Evolutionary conservation across 2,888 invertebrate genomes (phyloP).

Genomic region (Eristalis intricaria): DNA sequence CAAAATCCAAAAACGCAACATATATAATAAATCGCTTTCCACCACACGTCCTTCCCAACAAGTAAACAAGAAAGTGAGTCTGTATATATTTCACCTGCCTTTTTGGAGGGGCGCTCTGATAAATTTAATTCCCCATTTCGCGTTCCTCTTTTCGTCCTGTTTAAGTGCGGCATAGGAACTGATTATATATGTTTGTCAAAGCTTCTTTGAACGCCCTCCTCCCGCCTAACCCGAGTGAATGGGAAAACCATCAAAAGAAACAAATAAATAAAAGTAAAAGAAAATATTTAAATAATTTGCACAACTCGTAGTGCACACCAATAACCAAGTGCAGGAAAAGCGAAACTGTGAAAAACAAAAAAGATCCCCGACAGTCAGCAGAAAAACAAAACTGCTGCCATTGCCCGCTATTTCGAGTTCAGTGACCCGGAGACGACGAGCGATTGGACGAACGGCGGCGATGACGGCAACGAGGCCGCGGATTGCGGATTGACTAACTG

Average conservation of each 20-base stretch:
- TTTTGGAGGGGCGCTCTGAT: background rate
- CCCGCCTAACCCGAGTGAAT: background rate
- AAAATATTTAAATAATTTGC: constrained; percentile 23
- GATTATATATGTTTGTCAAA: background rate
- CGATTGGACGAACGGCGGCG: constrained; percentile 49
- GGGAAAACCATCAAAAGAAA: constrained; percentile 20
- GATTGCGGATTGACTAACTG: constrained; percentile 52
- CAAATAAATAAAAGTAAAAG: constrained; percentile 1
- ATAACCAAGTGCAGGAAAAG: background rate
- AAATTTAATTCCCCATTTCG: background rate
- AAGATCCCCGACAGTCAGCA: constrained; percentile 20
- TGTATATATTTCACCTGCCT: background rate
- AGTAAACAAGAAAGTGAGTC: background rate
- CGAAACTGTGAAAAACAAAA: constrained; percentile 7
- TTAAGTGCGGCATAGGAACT: background rate
- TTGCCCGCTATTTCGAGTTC: constrained; percentile 65
- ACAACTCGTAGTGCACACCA: constrained; percentile 19
- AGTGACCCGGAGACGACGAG: constrained; percentile 65
- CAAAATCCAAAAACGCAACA: too few relatives aligned
- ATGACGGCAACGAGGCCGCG: constrained; percentile 1
- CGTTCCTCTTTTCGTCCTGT: background rate
- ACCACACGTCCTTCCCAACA: background rate
- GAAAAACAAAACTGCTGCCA: constrained; percentile 47
- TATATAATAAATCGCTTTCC: too few relatives aligned
- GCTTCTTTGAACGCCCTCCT: background rate